Percentiles rank a stretch among this genome's conserved stretches.
Evolutionary conservation across 1,140 invertebrate species (phyloP).

Genomic region (Acyrthosiphon pisum): DNA sequence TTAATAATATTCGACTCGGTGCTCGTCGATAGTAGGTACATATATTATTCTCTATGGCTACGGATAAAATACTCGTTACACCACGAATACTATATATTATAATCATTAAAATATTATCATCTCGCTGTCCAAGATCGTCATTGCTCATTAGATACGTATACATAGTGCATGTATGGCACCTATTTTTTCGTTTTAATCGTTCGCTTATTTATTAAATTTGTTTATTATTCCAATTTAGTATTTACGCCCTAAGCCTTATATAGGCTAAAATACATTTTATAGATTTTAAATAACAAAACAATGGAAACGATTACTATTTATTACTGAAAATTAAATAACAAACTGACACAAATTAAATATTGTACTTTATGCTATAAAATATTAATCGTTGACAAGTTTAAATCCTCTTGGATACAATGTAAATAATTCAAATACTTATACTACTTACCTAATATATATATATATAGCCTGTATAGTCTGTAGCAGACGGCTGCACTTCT

Average conservation of each 20-base stretch:
- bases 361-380: neutral
- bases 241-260: neutral
- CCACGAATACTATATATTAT: too few relatives aligned
- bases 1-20: neutral
- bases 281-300: neutral
- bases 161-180: neutral
- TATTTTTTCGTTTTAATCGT: neutral
- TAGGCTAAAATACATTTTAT: neutral
- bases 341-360: neutral
- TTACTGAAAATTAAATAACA: neutral
- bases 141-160: neutral
- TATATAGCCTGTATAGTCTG: neutral
- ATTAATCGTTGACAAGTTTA: neutral
- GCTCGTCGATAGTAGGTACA: neutral
- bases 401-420: neutral
- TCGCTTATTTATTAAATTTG: too few relatives aligned
- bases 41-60: too few relatives aligned
- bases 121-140: neutral
- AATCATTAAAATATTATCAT: neutral
- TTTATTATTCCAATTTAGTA: neutral
- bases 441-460: neutral
- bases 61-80: neutral
- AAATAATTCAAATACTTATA: neutral
- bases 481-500: neutral
- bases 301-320: neutral